phyloP scores from a whole-genome alignment of 2,888 invertebrate species.

The Dynastes maya region DNA sequence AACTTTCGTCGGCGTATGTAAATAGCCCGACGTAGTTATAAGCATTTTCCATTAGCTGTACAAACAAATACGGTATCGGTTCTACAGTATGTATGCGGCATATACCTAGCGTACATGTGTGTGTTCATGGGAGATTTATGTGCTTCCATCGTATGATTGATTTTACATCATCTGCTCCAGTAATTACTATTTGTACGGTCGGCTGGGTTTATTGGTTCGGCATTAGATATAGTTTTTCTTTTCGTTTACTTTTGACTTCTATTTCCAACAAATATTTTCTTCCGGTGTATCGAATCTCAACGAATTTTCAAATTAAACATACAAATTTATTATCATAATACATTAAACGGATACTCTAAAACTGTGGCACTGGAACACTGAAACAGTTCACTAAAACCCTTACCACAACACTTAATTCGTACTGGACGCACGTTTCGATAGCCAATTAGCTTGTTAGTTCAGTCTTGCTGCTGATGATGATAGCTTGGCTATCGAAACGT shows the following conservation, averaged over 20 bases:
- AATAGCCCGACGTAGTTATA: slow-evolving; percentile 25
- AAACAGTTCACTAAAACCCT: too few species aligned
- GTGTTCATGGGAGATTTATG: background rate
- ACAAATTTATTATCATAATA: too few species aligned
- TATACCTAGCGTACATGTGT: background rate
- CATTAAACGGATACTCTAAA: too few species aligned
- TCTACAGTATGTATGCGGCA: slow-evolving; percentile 10
- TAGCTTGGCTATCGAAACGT: too few species aligned
- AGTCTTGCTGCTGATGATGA: too few species aligned
- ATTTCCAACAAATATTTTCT: background rate
- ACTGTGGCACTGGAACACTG: too few species aligned
- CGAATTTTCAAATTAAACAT: too few species aligned
- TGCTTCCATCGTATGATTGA: slow-evolving; percentile 24
- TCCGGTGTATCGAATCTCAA: too few species aligned
- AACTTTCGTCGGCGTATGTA: slow-evolving; percentile 42
- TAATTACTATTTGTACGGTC: slow-evolving; percentile 36
- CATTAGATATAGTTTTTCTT: slow-evolving; percentile 15
- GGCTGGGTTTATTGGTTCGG: background rate
- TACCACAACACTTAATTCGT: too few species aligned
- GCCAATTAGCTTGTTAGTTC: too few species aligned
- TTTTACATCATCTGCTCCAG: background rate
- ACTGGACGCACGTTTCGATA: too few species aligned
- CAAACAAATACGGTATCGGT: slow-evolving; percentile 43
- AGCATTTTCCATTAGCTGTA: slow-evolving; percentile 40
- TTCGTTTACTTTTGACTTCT: background rate